Evolutionary conservation across 2,113 vertebrate genomes (phyloP), one percentile per base, ranked within the genome.

Genomic region (Poicephalus gulielmi): DNA sequence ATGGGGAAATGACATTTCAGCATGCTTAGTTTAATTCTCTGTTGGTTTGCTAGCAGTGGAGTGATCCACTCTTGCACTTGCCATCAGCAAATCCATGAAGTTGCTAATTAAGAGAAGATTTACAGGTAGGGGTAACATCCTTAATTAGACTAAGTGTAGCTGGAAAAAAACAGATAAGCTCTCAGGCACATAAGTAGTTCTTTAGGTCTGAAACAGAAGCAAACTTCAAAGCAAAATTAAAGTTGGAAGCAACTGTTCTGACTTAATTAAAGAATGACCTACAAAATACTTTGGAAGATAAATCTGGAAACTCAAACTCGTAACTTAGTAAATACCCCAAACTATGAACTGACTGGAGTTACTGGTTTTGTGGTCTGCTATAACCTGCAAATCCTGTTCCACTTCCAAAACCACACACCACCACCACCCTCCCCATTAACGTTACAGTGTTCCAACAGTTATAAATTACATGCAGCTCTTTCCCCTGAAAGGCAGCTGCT

Each of bases 101-200:
- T 60, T 95, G 70, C 83, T 97, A 95, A 96, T 97, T 97, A 96
- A 93, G 77, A 86, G 94, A 64, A 96, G 94, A 95, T 95, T 95
- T 95, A 96, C 95, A 95, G 94, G 95, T 96, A 88, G 80, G 73
- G 57, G 79, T 92, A 94, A 77, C 77, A 70, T 94, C 92, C 93
- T 94, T 96, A 97, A 96, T 97, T 96, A 96, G 94, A 84, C 86
- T 78, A 75, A 94, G 60, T 84, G 22, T 86, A 86, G 80, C 66
- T 88, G 66, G 27, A 66, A 75, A 97, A 85, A 92, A 71, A 77
- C 37, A 91, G 73, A 91, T 78, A 88, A 94, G 94, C 91, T 97
- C 66, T 95, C 57, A 71, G 94, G 95, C 96, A 87, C 43, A 31
- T 35, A 78, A 95, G 86, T 68, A 87, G 30, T 89, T 94, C 69